Conservation (phyloP, 1,140 invertebrate species). For the Diachasmimorpha longicaudata region DNA sequence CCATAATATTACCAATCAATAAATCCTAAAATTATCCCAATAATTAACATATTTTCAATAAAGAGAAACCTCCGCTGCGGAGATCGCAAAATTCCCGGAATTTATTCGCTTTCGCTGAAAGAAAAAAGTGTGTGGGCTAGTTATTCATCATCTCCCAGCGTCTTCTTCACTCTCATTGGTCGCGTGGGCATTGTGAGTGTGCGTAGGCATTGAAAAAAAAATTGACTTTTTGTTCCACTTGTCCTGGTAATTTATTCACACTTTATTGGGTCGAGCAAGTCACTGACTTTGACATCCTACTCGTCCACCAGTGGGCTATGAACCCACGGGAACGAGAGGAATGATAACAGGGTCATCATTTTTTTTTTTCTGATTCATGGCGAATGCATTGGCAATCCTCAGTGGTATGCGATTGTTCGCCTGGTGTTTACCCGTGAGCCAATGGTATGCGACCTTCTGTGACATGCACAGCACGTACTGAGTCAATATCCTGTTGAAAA, state of each 20-base stretch:
- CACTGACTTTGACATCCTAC: not conserved
- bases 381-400: not conserved
- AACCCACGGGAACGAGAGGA: not conserved
- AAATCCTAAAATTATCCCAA: too few relatives aligned
- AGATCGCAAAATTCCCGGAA: not conserved
- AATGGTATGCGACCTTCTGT: not conserved
- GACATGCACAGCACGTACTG: not conserved
- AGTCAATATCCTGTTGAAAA: not conserved
- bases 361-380: not conserved
- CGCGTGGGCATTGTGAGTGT: not conserved
- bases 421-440: not conserved
- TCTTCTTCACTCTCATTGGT: not conserved
- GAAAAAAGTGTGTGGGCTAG: not conserved
- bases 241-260: not conserved
- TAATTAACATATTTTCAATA: too few relatives aligned
- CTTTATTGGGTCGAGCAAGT: not conserved
- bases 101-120: not conserved
- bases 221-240: not conserved
- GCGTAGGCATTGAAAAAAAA: not conserved
- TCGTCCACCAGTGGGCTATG: not conserved
- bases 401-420: not conserved
- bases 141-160: not conserved
- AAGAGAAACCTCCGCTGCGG: too few relatives aligned
- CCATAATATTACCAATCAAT: not conserved
- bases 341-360: not conserved